A percentile compares a stretch with the other conserved stretches of the same genome.
Conservation (phyloP, 1,140 invertebrate species). For the Cydia fagiglandana region DNA sequence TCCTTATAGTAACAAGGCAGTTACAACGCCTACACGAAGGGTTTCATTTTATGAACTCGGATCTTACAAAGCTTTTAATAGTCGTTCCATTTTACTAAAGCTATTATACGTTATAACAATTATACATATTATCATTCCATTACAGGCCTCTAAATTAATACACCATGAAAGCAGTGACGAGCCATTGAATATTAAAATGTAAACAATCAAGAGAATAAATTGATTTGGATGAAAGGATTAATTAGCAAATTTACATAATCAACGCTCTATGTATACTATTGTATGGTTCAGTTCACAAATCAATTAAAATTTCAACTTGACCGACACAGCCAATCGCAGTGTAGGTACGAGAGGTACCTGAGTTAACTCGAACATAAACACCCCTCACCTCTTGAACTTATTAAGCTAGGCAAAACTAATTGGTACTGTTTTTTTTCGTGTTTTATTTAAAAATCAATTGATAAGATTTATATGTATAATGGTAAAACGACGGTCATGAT, state of each 20-base stretch:
- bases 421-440: no score
- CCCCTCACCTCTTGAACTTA: neutral
- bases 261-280: slow-evolving; percentile 1
- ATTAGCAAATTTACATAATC: slow-evolving; percentile 26
- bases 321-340: no score
- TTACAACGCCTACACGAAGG: neutral
- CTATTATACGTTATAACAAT: slow-evolving; percentile 21
- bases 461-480: no score
- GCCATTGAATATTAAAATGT: slow-evolving; percentile 31
- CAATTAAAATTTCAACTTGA: slow-evolving; percentile 18
- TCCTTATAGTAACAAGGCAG: neutral
- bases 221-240: slow-evolving; percentile 27
- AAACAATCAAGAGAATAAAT: slow-evolving; percentile 28
- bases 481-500: no score
- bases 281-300: neutral
- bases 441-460: no score
- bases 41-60: neutral
- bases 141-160: slow-evolving; percentile 13
- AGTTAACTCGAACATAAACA: neutral
- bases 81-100: slow-evolving; percentile 13
- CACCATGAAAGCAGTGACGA: slow-evolving; percentile 17
- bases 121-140: slow-evolving; percentile 24
- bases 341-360: neutral
- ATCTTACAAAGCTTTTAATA: neutral
- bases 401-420: neutral